phyloP scores from a whole-genome alignment of 2,888 invertebrate genomes.

The Girardia tigrina region DNA sequence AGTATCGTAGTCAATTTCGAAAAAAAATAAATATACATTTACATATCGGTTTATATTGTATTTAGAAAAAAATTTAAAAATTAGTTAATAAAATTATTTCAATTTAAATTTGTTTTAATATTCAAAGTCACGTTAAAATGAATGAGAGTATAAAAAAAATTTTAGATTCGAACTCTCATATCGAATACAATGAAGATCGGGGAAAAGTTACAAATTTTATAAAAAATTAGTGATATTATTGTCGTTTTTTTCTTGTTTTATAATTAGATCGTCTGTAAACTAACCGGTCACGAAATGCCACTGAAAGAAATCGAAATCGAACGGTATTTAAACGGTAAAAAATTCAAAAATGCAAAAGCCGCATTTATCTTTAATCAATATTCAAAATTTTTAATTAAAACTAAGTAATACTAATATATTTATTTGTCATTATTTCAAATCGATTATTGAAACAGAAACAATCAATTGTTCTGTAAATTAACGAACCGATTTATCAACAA shows the following conservation, averaged over 20 bases:
- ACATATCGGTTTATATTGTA: neutral
- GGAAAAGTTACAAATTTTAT: neutral
- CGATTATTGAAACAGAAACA: neutral
- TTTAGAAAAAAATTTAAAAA: neutral
- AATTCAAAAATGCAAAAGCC: neutral
- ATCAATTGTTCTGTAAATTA: neutral
- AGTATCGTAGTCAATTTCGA: too few relatives aligned
- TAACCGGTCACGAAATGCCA: neutral
- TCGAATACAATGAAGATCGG: neutral
- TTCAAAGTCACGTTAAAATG: neutral
- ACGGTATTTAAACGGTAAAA: neutral
- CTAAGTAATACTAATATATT: neutral
- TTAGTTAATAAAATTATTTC: too few relatives aligned
- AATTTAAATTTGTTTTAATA: too few relatives aligned
- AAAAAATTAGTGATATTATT: neutral
- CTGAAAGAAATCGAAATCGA: neutral
- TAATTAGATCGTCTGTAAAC: neutral
- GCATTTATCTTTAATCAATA: neutral
- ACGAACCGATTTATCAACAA: neutral
- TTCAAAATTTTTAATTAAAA: neutral
- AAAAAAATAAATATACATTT: too few relatives aligned
- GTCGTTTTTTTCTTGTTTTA: neutral
- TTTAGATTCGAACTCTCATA: neutral
- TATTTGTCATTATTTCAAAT: neutral
- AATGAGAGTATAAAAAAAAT: neutral